Conservation (phyloP, 2,113 vertebrate species). For the Dascyllus trimaculatus region DNA sequence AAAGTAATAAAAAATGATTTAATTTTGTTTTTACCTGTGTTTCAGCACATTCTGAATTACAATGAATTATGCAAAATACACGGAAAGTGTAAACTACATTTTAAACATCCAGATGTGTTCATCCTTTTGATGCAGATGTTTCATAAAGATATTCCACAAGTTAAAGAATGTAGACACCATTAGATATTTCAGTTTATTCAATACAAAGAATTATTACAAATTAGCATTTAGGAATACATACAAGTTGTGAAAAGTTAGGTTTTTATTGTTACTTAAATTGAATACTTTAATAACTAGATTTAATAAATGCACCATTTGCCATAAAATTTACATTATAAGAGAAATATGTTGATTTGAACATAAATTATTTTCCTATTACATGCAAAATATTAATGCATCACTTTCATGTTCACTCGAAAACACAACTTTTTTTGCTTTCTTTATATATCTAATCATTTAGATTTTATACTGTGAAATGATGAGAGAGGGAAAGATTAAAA, state of each 20-base stretch:
- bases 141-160: background rate
- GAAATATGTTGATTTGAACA: background rate
- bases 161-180: background rate
- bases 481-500: background rate
- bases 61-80: constrained; percentile 6
- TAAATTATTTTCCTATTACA: background rate
- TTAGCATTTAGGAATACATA: background rate
- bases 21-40: background rate
- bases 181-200: background rate
- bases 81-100: background rate
- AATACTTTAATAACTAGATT: background rate
- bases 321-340: background rate
- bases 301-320: background rate
- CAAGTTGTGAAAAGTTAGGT: background rate
- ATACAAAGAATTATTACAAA: background rate
- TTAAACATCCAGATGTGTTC: no score
- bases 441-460: no score
- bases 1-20: constrained; percentile 7
- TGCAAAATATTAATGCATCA: background rate
- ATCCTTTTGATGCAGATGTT: no score
- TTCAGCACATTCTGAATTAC: background rate
- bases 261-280: no score
- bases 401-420: background rate
- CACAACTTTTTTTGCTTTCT: no score
- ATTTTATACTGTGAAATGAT: no score